These are phyloP conservation scores for Nomada flava DNA, from an alignment of 2,888 invertebrate species.

Conservation along the genomic window DNA sequence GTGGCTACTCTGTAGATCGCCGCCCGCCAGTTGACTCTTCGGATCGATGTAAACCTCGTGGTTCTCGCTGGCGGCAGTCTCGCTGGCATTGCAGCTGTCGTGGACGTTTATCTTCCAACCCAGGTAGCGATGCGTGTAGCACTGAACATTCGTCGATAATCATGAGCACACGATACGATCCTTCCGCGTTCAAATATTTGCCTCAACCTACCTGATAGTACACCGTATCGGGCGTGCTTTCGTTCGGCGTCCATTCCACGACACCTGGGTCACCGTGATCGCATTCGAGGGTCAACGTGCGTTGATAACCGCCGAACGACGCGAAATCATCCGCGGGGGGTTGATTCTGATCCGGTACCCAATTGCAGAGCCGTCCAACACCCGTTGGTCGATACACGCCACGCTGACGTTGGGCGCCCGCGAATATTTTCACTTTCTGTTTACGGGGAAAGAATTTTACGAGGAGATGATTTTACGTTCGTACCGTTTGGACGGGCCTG, in stretches of 20 bases:
- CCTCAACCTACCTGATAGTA: conserved; percentile 91
- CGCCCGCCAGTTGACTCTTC: conserved; percentile 68
- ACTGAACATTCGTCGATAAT: conserved; percentile 85
- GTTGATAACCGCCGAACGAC: conserved; percentile 96
- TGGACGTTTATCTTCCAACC: conserved; percentile 98
- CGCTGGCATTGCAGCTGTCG: conserved; percentile 89
- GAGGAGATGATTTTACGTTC: not conserved
- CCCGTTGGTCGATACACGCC: conserved; percentile 91
- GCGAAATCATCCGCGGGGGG: conserved; percentile 92
- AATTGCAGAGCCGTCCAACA: conserved; percentile 93
- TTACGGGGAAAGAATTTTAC: too few species aligned
- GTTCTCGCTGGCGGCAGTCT: conserved; percentile 85
- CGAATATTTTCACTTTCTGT: conserved; percentile 91
- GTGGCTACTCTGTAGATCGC: conserved; percentile 77
- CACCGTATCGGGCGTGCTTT: conserved; percentile 94
- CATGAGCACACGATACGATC: not conserved
- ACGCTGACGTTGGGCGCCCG: conserved; percentile 90
- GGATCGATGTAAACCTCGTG: conserved; percentile 86
- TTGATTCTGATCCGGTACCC: conserved; percentile 91
- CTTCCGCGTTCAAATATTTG: not conserved
- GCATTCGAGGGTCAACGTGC: conserved; percentile 92
- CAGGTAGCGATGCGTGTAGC: conserved; percentile 96
- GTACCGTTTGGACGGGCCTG: not conserved
- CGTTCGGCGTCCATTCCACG: conserved; percentile 94
- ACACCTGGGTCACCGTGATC: conserved; percentile 94